phyloP scores from a whole-genome alignment of 2,797 vertebrate species.

The Gastrophryne carolinensis region DNA sequence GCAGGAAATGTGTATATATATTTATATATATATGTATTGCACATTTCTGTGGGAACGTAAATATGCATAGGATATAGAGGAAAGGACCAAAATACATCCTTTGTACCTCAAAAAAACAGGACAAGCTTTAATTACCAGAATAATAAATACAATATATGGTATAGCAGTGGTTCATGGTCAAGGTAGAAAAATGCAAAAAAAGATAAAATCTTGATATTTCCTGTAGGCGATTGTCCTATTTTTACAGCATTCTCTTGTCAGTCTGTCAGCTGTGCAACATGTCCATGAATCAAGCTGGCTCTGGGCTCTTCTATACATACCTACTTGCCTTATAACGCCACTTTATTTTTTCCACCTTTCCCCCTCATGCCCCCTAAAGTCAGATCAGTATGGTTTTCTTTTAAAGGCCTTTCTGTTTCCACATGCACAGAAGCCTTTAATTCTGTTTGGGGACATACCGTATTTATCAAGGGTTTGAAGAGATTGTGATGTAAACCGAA shows the following conservation, averaged over 20 bases:
- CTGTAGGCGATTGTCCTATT: neutral
- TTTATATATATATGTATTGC: no score
- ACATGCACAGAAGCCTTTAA: no score
- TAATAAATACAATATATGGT: slow-evolving; percentile 38
- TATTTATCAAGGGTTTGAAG: no score
- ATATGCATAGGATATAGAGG: slow-evolving; percentile 11
- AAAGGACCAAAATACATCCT: slow-evolving; percentile 13
- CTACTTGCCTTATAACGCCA: no score
- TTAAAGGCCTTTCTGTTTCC: no score
- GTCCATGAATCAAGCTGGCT: no score
- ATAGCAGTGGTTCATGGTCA: neutral
- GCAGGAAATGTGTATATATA: slow-evolving; percentile 48
- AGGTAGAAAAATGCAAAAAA: slow-evolving; percentile 5
- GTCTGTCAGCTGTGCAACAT: neutral
- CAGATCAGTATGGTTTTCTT: no score
- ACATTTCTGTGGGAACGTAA: slow-evolving; percentile 39
- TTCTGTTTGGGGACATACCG: no score
- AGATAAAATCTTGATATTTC: slow-evolving; percentile 14
- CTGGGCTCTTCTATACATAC: no score
- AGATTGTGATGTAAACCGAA: no score
- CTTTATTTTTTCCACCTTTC: no score
- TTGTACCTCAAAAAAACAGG: slow-evolving; percentile 29
- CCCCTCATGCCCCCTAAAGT: no score
- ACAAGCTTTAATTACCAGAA: slow-evolving; percentile 6
- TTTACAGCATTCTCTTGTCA: neutral